Evolutionary conservation across 2,888 invertebrate genomes (phyloP).

Genomic region (Miltochrista miniata): DNA sequence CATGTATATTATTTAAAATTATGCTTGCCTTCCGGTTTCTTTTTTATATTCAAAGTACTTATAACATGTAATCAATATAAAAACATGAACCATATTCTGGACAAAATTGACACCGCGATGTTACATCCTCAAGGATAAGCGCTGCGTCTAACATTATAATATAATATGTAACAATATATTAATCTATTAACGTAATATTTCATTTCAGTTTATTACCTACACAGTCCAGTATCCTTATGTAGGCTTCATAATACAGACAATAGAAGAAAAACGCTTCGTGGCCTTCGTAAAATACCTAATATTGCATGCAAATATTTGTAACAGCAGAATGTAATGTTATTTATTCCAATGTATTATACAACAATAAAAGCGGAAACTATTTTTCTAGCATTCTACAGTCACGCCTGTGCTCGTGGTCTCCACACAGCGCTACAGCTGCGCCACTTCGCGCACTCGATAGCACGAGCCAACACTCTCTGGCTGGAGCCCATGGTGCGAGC

Average conservation of each 20-base stretch:
- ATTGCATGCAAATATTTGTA: not conserved
- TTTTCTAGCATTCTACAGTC: no score
- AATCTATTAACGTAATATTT: not conserved
- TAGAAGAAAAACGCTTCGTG: not conserved
- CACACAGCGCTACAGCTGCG: no score
- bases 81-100: not conserved
- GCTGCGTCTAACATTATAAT: not conserved
- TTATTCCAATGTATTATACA: not conserved
- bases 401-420: no score
- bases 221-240: not conserved
- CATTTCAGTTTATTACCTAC: no score
- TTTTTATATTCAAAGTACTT: not conserved
- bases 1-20: no score
- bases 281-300: not conserved
- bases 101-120: not conserved
- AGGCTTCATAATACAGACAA: not conserved
- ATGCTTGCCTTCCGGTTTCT: no score
- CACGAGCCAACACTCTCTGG: no score
- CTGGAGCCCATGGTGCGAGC: no score
- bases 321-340: not conserved
- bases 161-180: not conserved
- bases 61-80: not conserved
- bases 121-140: not conserved
- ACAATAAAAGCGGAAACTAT: not conserved
- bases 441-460: no score